Conservation (phyloP, 2,797 vertebrate species). For the Malurus leucopterus region DNA sequence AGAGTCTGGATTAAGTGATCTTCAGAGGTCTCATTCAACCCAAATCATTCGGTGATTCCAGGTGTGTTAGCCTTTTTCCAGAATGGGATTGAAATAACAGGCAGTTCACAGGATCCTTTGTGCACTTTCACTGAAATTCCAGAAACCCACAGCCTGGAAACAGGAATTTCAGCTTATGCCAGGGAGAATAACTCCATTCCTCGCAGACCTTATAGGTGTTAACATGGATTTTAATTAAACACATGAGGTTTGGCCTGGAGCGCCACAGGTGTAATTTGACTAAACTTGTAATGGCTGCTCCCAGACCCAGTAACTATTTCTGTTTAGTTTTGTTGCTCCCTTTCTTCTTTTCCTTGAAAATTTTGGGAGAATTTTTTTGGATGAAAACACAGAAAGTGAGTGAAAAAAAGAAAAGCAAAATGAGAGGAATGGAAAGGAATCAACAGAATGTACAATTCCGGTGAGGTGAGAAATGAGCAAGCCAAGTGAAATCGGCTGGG, state of each 20-base stretch:
- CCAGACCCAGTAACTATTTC: background rate
- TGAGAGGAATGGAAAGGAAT: background rate
- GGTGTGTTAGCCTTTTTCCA: background rate
- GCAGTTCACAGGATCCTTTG: background rate
- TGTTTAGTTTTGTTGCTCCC: background rate
- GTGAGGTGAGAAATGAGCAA: background rate
- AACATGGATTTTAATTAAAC: background rate
- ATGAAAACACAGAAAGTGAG: background rate
- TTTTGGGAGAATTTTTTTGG: background rate
- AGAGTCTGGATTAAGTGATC: background rate
- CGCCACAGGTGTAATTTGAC: background rate
- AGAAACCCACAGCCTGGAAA: background rate
- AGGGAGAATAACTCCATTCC: background rate
- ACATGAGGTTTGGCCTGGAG: background rate
- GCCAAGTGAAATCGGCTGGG: background rate
- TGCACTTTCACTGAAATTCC: background rate
- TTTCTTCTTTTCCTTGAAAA: background rate
- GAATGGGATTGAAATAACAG: background rate
- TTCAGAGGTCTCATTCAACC: background rate
- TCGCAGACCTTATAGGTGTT: background rate
- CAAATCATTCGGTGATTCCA: background rate
- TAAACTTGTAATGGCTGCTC: background rate
- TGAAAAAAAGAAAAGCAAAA: background rate
- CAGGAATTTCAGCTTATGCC: constrained; percentile 5
- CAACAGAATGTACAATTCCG: background rate